Conservation (phyloP, 2,888 invertebrate genomes). For the Drosophila suboccidentalis region DNA sequence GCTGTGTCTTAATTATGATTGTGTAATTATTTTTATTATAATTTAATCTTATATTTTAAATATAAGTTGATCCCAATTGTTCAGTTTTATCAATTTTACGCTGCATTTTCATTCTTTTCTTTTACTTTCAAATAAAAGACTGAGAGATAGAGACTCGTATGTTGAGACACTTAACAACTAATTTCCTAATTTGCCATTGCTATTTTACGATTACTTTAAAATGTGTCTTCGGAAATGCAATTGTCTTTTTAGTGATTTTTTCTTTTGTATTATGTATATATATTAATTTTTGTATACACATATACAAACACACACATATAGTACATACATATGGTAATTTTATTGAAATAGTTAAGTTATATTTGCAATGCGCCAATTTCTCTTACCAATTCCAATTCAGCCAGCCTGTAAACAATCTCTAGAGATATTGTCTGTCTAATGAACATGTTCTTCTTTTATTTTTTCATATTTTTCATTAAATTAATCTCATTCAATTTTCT, state of each 20-base stretch:
- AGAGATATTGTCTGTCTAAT: conserved; percentile 63
- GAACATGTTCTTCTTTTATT: no score
- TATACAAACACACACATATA: conserved; percentile 74
- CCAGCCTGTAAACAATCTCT: conserved; percentile 44
- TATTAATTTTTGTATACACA: conserved; percentile 81
- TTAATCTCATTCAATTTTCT: not conserved
- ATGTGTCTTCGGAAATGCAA: conserved; percentile 54
- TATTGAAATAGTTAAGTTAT: conserved; percentile 55
- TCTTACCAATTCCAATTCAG: conserved; percentile 43
- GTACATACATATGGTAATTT: conserved; percentile 48
- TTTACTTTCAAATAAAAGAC: conserved; percentile 58
- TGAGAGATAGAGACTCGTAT: conserved; percentile 44
- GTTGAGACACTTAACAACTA: conserved; percentile 60
- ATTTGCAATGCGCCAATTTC: conserved; percentile 52
- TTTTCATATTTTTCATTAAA: no score
- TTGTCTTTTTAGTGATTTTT: conserved; percentile 50
- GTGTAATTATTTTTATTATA: conserved; percentile 65
- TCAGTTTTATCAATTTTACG: conserved; percentile 84
- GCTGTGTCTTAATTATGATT: conserved; percentile 51
- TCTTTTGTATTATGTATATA: conserved; percentile 20
- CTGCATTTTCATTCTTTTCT: conserved; percentile 75
- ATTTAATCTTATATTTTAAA: conserved; percentile 84
- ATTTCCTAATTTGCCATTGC: conserved; percentile 38
- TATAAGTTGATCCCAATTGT: conserved; percentile 86
- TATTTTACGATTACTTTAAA: conserved; percentile 51